Conservation (phyloP, 2,888 invertebrate genomes). For the Pseudococcus viburni region DNA sequence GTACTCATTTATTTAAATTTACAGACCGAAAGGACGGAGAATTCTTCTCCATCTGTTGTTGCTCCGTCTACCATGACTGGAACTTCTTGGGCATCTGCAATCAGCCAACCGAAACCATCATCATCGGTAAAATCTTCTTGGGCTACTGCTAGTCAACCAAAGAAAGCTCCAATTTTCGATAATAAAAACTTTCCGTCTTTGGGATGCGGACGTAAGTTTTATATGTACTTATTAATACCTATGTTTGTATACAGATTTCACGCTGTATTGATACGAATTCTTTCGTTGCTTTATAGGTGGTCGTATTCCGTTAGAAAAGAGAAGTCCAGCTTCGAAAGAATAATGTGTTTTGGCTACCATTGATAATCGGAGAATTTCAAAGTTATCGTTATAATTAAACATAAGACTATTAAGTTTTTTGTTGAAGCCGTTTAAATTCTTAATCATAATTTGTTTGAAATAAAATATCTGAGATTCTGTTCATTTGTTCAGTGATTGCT, state of each 20-base stretch:
- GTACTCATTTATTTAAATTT: neutral
- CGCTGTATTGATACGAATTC: neutral
- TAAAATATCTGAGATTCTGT: too few relatives aligned
- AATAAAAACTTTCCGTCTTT: constrained; percentile 54
- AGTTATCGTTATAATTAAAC: too few relatives aligned
- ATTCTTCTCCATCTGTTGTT: neutral
- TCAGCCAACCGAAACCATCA: neutral
- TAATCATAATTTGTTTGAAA: too few relatives aligned
- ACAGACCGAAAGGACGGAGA: neutral
- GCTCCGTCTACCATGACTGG: neutral
- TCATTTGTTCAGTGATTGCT: too few relatives aligned
- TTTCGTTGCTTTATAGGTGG: neutral
- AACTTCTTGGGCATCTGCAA: neutral
- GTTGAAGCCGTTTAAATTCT: too few relatives aligned
- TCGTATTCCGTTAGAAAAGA: neutral
- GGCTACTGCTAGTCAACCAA: constrained; percentile 43
- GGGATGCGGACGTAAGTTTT: constrained; percentile 48
- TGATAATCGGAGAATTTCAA: too few relatives aligned
- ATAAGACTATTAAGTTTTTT: too few relatives aligned
- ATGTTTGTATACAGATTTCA: neutral
- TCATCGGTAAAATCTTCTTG: constrained; percentile 16
- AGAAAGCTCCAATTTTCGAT: constrained; percentile 24
- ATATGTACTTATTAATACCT: too few relatives aligned
- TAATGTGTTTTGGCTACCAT: too few relatives aligned
- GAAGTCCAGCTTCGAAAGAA: neutral